phyloP scores from a whole-genome alignment of 53 echinoderm and acorn worm genomes.

The Temnopleurus reevesii region DNA sequence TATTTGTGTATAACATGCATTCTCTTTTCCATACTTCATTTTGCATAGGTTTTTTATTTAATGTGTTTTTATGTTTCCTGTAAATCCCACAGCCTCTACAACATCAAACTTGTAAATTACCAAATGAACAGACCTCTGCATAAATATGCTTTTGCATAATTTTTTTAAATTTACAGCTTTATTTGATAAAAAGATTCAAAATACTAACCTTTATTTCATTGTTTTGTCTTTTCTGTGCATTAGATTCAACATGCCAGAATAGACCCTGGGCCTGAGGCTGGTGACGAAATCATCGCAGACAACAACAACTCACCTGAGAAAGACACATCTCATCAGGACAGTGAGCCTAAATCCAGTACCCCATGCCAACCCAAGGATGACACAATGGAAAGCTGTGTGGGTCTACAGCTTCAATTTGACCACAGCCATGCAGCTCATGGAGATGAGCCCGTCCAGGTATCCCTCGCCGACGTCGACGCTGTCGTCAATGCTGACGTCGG shows the following conservation, averaged over 20 bases:
- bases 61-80: no score
- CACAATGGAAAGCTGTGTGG: constrained; percentile 60
- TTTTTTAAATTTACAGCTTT: no score
- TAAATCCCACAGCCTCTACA: no score
- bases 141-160: no score
- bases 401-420: constrained; percentile 61
- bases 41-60: no score
- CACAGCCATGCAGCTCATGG: constrained; percentile 50
- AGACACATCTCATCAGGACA: constrained; percentile 7
- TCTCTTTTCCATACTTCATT: no score
- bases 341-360: constrained; percentile 20
- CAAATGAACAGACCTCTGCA: no score
- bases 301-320: constrained; percentile 21
- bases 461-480: constrained; percentile 52
- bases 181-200: no score
- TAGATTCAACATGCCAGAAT: constrained; percentile 54
- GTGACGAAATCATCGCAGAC: background rate
- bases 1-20: no score
- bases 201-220: background rate
- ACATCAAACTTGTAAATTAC: no score
- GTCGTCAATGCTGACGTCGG: constrained; percentile 52
- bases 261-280: constrained; percentile 39
- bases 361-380: constrained; percentile 20
- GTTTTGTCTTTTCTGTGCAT: constrained; percentile 39
- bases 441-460: constrained; percentile 52